Conservation (phyloP, 2,113 vertebrate species). For the Paracyprichromis sp. region DNA sequence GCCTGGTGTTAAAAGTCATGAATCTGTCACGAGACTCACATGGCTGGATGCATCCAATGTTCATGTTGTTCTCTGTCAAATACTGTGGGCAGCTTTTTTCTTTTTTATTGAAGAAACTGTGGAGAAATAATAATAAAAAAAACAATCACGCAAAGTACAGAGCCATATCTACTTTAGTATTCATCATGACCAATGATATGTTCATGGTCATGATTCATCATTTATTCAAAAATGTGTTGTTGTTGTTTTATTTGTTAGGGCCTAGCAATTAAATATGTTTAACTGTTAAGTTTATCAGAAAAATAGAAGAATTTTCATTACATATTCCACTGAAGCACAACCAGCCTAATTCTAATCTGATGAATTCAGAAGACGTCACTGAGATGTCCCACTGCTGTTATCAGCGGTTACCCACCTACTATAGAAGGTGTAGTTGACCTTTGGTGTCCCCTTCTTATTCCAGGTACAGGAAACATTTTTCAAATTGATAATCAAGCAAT, state of each 20-base stretch:
- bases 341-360: background rate
- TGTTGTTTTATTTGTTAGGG: fast-evolving
- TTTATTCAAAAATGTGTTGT: background rate
- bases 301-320: background rate
- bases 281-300: background rate
- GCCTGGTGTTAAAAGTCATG: background rate
- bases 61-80: background rate
- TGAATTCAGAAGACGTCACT: background rate
- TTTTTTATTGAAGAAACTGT: background rate
- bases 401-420: constrained; percentile 5
- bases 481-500: constrained; percentile 33
- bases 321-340: background rate
- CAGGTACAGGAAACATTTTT: constrained; percentile 34
- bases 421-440: constrained; percentile 39
- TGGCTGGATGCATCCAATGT: constrained; percentile 31
- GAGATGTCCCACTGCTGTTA: background rate
- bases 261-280: background rate
- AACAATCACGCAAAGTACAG: background rate
- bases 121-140: background rate
- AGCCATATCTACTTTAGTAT: background rate
- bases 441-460: background rate
- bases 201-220: background rate
- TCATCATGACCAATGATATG: background rate
- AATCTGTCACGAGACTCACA: background rate
- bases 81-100: constrained; percentile 13